These are phyloP conservation scores for Cichladusa arquata DNA, from an alignment of 2,113 vertebrate species.

Conservation along the genomic window DNA sequence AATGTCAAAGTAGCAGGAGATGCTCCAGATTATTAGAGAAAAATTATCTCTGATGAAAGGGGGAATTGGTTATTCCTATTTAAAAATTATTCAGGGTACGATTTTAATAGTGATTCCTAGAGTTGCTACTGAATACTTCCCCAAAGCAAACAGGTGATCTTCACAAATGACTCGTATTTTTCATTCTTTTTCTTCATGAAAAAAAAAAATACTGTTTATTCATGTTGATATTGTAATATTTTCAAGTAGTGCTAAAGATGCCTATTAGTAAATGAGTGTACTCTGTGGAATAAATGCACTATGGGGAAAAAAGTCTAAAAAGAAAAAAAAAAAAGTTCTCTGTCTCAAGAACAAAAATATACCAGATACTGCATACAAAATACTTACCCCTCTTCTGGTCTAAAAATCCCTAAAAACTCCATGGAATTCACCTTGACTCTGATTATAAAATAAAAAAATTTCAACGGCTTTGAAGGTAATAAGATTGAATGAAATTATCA, in stretches of 20 bases:
- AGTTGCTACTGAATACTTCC: background rate
- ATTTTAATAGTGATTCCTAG: conserved; percentile 26
- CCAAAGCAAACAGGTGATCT: background rate
- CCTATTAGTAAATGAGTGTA: background rate
- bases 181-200: background rate
- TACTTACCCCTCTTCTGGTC: background rate
- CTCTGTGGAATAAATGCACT: background rate
- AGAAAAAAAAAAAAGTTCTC: background rate
- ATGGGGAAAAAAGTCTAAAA: background rate
- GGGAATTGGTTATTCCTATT: background rate
- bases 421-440: background rate
- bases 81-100: background rate
- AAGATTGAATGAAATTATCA: background rate
- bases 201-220: background rate
- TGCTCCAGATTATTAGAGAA: background rate
- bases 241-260: background rate
- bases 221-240: background rate
- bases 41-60: background rate
- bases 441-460: background rate
- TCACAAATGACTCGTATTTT: conserved; percentile 22
- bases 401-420: background rate
- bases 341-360: background rate
- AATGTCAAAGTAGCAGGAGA: background rate
- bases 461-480: background rate
- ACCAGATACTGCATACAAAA: background rate